phyloP scores from a whole-genome alignment of 2,797 vertebrate species.

The Martes flavigula region DNA sequence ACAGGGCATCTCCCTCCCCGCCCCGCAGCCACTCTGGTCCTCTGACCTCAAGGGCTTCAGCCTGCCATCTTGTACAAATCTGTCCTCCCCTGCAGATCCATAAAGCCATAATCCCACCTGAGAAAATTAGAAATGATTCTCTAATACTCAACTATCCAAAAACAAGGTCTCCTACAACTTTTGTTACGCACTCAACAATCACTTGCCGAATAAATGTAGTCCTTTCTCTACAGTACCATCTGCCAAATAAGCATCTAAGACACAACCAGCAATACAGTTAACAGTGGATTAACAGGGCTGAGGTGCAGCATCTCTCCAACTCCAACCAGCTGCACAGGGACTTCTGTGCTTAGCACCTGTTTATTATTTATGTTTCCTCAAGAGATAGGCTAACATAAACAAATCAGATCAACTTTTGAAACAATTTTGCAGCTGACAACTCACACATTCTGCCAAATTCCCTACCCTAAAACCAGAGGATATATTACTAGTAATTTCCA shows the following conservation, averaged over 20 bases:
- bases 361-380: background rate
- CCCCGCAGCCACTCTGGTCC: background rate
- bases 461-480: background rate
- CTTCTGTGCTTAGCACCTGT: background rate
- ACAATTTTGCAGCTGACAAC: background rate
- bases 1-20: background rate
- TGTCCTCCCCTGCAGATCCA: background rate
- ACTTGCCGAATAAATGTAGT: background rate
- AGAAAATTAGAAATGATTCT: background rate
- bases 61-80: background rate
- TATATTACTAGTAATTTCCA: background rate
- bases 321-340: background rate
- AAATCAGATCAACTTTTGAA: background rate
- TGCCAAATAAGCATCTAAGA: background rate
- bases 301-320: background rate
- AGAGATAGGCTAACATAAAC: background rate
- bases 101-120: background rate
- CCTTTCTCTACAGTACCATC: background rate
- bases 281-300: background rate
- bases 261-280: background rate
- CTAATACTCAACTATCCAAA: background rate
- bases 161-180: background rate
- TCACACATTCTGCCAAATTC: background rate
- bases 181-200: background rate
- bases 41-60: background rate